Conservation (phyloP, 2,888 invertebrate species). For the Globia sparganii region DNA sequence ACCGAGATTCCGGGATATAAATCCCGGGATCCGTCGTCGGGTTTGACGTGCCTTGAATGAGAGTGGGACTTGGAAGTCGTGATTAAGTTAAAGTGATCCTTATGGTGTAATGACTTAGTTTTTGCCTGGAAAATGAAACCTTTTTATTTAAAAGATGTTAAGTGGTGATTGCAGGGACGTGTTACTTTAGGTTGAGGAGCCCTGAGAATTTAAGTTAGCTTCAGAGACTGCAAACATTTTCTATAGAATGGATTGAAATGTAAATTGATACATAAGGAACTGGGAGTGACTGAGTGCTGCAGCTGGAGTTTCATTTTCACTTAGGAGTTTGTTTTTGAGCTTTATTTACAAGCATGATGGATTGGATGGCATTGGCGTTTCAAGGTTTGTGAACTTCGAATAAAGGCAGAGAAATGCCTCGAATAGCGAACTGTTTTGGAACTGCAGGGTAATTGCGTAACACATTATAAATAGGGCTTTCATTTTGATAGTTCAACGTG, state of each 20-base stretch:
- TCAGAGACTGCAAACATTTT: conserved; percentile 23
- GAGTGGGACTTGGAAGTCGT: conserved; percentile 17
- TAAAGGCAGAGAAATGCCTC: background rate
- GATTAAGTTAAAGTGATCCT: conserved; percentile 56
- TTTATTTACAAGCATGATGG: conserved; percentile 20
- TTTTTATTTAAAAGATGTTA: conserved; percentile 37
- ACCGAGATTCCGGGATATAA: conserved; percentile 63
- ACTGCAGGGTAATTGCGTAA: background rate
- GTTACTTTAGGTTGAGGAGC: conserved; percentile 22
- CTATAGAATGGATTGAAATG: conserved; percentile 30
- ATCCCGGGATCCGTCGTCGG: conserved; percentile 59
- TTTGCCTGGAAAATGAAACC: conserved; percentile 36
- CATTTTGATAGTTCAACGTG: too few relatives aligned
- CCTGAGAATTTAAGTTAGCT: conserved; percentile 17
- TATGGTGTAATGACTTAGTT: conserved; percentile 48
- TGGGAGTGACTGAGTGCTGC: conserved; percentile 6
- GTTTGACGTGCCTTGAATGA: conserved; percentile 65
- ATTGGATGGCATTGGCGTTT: conserved; percentile 4
- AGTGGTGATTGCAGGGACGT: conserved; percentile 35
- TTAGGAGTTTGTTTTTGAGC: conserved; percentile 5
- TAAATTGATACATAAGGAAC: conserved; percentile 35
- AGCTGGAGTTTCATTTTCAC: conserved; percentile 13
- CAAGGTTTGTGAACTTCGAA: background rate
- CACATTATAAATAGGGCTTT: too few relatives aligned
- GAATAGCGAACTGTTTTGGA: background rate